Base-by-base conservation (phyloP, 2,113 vertebrate genomes). In the Onychostruthus taczanowskii region DNA sequence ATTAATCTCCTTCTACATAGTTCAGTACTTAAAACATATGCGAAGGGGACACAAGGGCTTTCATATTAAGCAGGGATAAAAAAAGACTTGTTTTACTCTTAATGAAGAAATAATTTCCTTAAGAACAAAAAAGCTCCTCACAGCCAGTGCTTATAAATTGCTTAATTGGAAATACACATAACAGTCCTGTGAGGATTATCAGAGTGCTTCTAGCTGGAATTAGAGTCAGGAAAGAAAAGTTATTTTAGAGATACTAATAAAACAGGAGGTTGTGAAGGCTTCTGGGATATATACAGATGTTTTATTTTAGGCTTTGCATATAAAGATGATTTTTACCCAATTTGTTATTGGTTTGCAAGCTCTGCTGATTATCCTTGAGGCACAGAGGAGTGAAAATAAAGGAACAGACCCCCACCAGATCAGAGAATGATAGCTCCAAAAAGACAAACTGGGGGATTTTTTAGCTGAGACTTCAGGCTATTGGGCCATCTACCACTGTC, bases 81-180 rank as follows among this genome's bases (percentile, higher is more conserved):
- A 95, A 96, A 89, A 74, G 80, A 35, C 85, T 88, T 94, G 78
- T 91, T 95, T 83, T 95, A 93, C 2, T 43, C 93, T 86, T 96
- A 95, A 97, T 94, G 95, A 97, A 96, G 95, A 95, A 97, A 96
- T 94, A 69, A 93, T 97, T 95, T 92, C 89, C 95, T 96, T 96
- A 95, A 95, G 82, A 97, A 96, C 89, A 95, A 96, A 94, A 95
- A 96, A 95, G 93, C 83, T 93, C 79, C 87, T 97, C 61, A 16
- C 90, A 95, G 94, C 41, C 92, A 94, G 82, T 49, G 93, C 89
- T 94, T 97, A 89, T 95, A 97, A 97, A 96, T 96, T 96, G 94
- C 95, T 94, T 96, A 97, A 96, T 94, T 97, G 96, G 95, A 97
- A 96, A 92, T 93, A 96, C 79, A 94, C 84, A 92, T 89, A 96